phyloP scores from a whole-genome alignment of 37 sponge, comb jelly and placozoan species.

The Ianthella basta region DNA sequence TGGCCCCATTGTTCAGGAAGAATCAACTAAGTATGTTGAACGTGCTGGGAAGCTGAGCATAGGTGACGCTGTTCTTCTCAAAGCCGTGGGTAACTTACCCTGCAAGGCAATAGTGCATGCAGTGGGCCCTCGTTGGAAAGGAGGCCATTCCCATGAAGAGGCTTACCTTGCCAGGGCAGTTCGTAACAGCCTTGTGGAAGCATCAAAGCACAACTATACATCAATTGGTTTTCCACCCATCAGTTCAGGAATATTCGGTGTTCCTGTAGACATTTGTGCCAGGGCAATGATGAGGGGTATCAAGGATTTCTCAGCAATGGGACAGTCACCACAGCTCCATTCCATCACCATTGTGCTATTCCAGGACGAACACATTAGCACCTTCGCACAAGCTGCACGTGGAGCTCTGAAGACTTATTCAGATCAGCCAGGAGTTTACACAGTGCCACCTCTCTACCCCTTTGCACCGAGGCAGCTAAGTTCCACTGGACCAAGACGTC shows the following conservation, averaged over 20 bases:
- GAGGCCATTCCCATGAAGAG: slow-evolving; percentile 18
- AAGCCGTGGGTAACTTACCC: slow-evolving; percentile 50
- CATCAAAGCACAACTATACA: slow-evolving; percentile 9
- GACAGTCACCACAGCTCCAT: background rate
- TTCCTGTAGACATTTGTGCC: slow-evolving; percentile 61
- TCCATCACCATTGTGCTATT: slow-evolving; percentile 50
- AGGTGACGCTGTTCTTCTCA: slow-evolving; percentile 51
- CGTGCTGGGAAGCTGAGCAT: slow-evolving; percentile 36
- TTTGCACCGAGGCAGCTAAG: background rate
- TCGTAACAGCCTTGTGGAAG: background rate
- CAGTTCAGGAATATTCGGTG: slow-evolving; percentile 68
- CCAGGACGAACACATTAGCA: background rate
- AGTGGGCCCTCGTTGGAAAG: slow-evolving; percentile 55
- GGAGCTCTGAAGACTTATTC: background rate
- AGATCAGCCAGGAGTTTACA: background rate
- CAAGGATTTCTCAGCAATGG: slow-evolving; percentile 20
- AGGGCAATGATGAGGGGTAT: slow-evolving; percentile 28
- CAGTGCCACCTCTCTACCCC: no score
- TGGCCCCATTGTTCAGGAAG: slow-evolving; percentile 62
- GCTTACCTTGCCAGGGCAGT: slow-evolving; percentile 33
- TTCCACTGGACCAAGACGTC: background rate
- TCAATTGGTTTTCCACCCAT: slow-evolving; percentile 68
- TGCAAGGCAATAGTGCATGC: slow-evolving; percentile 70
- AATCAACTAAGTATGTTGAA: slow-evolving; percentile 22
- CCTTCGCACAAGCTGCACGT: slow-evolving; percentile 23